Conservation (phyloP, 2,113 vertebrate genomes). For the Heteronetta atricapilla region DNA sequence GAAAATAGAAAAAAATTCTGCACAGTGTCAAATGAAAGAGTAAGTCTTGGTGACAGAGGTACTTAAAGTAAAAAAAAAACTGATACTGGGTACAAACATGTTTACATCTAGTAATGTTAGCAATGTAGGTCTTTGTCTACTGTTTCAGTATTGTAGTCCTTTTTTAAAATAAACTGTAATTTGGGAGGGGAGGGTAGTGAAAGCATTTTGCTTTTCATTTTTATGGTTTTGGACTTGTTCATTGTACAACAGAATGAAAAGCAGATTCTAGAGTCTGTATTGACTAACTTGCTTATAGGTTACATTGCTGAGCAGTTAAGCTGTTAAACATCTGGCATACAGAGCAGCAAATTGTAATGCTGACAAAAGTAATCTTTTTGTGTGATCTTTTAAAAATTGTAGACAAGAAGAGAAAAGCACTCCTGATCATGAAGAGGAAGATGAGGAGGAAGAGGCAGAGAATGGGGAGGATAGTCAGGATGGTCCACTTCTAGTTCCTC, state of each 20-base stretch:
- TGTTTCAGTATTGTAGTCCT: background rate
- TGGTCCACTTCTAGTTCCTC: slow-evolving; percentile 85
- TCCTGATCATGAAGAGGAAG: slow-evolving; percentile 69
- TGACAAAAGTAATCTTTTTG: background rate
- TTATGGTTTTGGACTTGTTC: background rate
- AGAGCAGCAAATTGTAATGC: background rate
- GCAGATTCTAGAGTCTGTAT: background rate
- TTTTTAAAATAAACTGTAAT: background rate
- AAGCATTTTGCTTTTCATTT: background rate
- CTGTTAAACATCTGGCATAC: background rate
- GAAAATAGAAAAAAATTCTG: slow-evolving; percentile 77
- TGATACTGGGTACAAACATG: fast-evolving
- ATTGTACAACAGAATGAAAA: background rate
- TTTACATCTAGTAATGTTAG: background rate
- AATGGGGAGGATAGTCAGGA: slow-evolving; percentile 75
- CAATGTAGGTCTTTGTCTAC: background rate
- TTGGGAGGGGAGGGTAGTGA: background rate
- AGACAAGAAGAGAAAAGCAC: slow-evolving; percentile 70
- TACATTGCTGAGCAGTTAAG: background rate
- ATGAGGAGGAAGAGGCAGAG: slow-evolving; percentile 70
- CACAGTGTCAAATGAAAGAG: slow-evolving; percentile 76
- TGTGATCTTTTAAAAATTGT: slow-evolving; percentile 11
- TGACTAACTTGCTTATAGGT: background rate
- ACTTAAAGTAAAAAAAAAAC: background rate
- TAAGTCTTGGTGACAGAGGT: slow-evolving; percentile 68